A percentile compares a stretch with the other conserved stretches of the same genome.
Evolutionary conservation across 2,797 vertebrate species (phyloP).

Genomic region (Xiphorhynchus erythropygius): DNA sequence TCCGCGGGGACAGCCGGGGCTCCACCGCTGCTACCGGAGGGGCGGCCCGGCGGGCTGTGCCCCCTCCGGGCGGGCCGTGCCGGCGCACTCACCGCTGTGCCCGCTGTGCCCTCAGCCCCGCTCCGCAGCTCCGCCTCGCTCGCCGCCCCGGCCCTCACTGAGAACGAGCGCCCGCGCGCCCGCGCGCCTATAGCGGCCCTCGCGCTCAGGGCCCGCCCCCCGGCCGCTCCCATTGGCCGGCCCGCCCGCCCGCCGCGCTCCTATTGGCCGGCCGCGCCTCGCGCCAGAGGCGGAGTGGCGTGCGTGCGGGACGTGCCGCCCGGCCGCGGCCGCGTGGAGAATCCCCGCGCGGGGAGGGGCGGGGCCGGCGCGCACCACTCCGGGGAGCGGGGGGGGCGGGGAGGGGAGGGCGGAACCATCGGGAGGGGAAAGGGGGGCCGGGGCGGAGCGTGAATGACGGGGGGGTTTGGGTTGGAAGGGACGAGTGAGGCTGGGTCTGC

Average conservation of each 20-base stretch:
- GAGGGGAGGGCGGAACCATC: too few relatives aligned
- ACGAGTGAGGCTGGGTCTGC: too few relatives aligned
- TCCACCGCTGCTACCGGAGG: not conserved
- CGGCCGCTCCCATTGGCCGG: not conserved
- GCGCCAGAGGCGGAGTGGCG: not conserved
- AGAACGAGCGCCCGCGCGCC: rapidly evolving
- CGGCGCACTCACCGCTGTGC: conserved; percentile 1
- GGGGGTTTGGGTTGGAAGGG: too few relatives aligned
- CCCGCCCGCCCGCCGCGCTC: rapidly evolving
- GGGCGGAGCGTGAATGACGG: too few relatives aligned
- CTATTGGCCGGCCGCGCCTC: not conserved
- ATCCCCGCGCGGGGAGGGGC: not conserved
- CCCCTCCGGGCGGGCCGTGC: not conserved
- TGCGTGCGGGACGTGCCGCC: conserved; percentile 41
- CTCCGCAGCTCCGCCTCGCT: rapidly evolving
- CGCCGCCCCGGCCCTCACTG: not conserved
- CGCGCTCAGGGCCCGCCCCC: not conserved
- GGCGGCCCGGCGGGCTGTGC: too few relatives aligned
- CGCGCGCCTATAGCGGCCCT: conserved; percentile 8
- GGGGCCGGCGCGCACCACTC: not conserved
- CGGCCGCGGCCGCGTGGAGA: not conserved
- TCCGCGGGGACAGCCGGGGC: rapidly evolving
- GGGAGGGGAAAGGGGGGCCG: too few relatives aligned
- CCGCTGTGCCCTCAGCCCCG: not conserved
- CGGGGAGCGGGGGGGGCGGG: not conserved